These are phyloP conservation scores for Cottoperca gobio DNA, from an alignment of 2,797 vertebrate genomes.

Conservation along the genomic window DNA sequence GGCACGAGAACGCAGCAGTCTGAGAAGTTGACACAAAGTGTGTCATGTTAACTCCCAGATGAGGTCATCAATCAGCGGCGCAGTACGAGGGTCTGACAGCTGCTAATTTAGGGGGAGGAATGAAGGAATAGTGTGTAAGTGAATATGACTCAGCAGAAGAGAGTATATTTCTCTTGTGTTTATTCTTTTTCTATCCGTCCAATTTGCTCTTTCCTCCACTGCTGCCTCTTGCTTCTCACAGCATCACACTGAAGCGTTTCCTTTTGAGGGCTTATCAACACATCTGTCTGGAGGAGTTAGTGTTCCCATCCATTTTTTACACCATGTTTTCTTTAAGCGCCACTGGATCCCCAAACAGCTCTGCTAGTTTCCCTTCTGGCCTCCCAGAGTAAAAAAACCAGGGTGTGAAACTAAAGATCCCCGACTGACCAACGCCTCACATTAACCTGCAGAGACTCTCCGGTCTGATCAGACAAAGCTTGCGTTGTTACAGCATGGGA, in stretches of 20 bases:
- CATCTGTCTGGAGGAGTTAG: conserved; percentile 81
- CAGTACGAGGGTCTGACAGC: conserved; percentile 70
- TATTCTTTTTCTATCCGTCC: conserved; percentile 20
- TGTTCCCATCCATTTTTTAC: conserved; percentile 79
- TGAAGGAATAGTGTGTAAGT: conserved; percentile 47
- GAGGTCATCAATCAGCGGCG: conserved; percentile 83
- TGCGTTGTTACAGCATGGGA: conserved; percentile 41
- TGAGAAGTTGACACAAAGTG: conserved; percentile 68
- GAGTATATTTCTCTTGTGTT: conserved; percentile 15
- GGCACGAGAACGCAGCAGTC: conserved; percentile 25
- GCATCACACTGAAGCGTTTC: conserved; percentile 37
- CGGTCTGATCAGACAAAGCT: conserved; percentile 41
- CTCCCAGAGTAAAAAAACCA: conserved; percentile 45
- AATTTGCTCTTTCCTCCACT: conserved; percentile 29
- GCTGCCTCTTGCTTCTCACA: conserved; percentile 29
- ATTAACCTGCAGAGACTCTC: conserved; percentile 55
- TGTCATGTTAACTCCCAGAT: conserved; percentile 82
- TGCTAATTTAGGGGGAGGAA: conserved; percentile 60
- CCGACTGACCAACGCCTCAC: conserved; percentile 47
- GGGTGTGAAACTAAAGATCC: conserved; percentile 78
- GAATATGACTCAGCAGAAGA: conserved; percentile 43
- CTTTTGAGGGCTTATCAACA: conserved; percentile 77
- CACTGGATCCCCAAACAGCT: conserved; percentile 73
- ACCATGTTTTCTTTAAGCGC: conserved; percentile 78
- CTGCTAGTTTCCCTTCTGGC: conserved; percentile 56